Percentiles rank a stretch among this genome's conserved stretches.
Evolutionary conservation across 2,888 invertebrate species (phyloP).

Genomic region (Nymphalis c-album): DNA sequence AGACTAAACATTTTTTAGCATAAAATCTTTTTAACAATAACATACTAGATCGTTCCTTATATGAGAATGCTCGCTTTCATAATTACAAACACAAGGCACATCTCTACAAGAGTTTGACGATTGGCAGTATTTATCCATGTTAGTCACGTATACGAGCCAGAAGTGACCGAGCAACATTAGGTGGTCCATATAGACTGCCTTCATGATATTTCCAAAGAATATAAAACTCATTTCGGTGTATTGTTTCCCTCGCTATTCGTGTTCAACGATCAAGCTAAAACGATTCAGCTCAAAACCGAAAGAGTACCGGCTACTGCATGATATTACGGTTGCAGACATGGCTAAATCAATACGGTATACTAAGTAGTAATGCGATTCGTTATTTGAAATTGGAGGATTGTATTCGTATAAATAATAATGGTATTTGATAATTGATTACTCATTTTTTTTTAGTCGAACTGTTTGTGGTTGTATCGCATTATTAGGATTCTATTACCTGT

Average conservation of each 20-base stretch:
- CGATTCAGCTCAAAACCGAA: neutral
- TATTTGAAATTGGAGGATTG: neutral
- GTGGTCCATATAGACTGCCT: neutral
- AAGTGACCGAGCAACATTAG: neutral
- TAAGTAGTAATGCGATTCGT: neutral
- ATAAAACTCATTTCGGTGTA: too few species aligned
- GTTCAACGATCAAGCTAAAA: neutral
- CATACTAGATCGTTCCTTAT: too few species aligned
- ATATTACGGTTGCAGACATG: neutral
- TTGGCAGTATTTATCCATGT: neutral
- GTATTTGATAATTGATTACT: neutral
- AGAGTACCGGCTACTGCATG: neutral
- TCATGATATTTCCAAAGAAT: too few species aligned
- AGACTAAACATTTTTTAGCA: too few species aligned
- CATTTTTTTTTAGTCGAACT: neutral
- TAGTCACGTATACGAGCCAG: neutral
- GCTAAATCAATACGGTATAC: conserved; percentile 6
- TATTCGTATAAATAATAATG: neutral
- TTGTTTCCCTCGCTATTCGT: too few species aligned
- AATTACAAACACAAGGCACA: too few species aligned
- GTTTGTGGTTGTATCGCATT: too few species aligned
- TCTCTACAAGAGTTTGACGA: neutral
- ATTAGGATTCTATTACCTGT: too few species aligned
- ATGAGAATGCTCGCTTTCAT: too few species aligned
- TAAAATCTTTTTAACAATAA: too few species aligned